Evolutionary conservation across 1,140 invertebrate species (phyloP), one percentile per base, ranked within the genome.

Genomic region (Drosophila navojoa): DNA sequence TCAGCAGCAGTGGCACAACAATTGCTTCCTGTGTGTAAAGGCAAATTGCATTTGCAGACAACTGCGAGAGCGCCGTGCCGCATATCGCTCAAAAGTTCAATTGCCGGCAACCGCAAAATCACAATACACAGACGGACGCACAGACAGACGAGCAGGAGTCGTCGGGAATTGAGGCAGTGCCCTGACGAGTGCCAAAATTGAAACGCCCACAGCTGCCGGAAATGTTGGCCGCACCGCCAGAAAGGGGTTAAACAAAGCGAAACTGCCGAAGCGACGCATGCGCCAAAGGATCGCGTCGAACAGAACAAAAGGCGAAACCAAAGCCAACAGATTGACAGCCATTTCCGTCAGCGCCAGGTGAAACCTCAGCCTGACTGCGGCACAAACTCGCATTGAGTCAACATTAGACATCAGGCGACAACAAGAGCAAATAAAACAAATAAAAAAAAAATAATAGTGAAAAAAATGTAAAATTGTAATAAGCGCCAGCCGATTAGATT

Each of bases 161-260:
- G n/a, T n/a, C 7, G 13, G 25, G 32, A 25, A 29, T 59, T 11
- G 32, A 50, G 35, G 32, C 25, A 73, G 42, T 16, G 9, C 15
- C 25, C 53, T 50, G 70, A 69, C 62, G 64, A 81, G 81, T 78
- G 79, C 62, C 68, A 73, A 81, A 75, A 68, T 70, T 54, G 69
- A 74, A 89, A 81, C 89, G 87, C 89, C 89, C 82, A 87, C 89
- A 90, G 85, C 89, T 90, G 89, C 89, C 89, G 89, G 89, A 90
- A 87, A 57, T 69, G 73, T 38, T 44, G 40, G 13, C 32, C 50
- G 22, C 47, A 38, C 25, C 29, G 27, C 27, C 40, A 60, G 52
- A 67, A 58, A 61, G 73, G 73, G 68, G 55, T 71, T 71, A 25
- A 55, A 69, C 54, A 74, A 86, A 67, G 74, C 52, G n/a, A n/a